Base-by-base conservation (phyloP, 2,113 vertebrate genomes). In the Ptilorrhoa leucosticta region DNA sequence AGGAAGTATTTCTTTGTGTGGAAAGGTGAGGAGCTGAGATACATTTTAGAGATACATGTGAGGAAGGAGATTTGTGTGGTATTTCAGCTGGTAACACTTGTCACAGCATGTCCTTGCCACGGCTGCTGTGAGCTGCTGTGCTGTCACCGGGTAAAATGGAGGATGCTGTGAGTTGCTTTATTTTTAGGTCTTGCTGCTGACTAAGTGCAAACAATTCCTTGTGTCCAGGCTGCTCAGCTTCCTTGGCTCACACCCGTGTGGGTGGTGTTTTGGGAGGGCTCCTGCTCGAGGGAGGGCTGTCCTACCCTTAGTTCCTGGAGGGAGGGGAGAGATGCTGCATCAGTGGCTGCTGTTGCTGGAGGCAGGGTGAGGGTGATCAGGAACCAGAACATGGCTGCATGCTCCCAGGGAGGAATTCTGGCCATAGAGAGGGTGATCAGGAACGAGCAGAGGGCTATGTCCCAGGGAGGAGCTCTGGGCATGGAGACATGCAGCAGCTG, bases 161-260 rank as follows among this genome's bases (percentile, higher is more conserved):
- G 48, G n/a, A 45, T 60, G 69, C n/a, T 68, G 47, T 11, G 40
- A 91, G n/a, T 44, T 87, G 48, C 48, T 94, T 96, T 93, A 94
- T 93, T 97, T 97, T 85, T 85, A 89, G 37, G 51, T 93, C 21
- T 71, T 31, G 12, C 4, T 51, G 81, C 60, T 82, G 56, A 73
- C 71, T 9, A 57, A 81, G 45, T 57, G 47, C 24, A 51, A 78
- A n/a, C 4, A 21, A 27, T 26, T 40, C 65, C n/a, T n/a, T 3
- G 21, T 35, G 48, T 44, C 69, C 27, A 27, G 35, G 47, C 71
- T 70, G 71, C 60, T 93, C 58, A 66, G 27, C 13, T 94, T 81
- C 21, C 56, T 56, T 71, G 56, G 57, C n/a, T 57, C 11, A n/a
- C 2, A 1, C 2, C 2, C 0, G 10, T 4, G 4, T 11, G 24